Evolutionary conservation across 2,113 vertebrate species (phyloP).

Genomic region (Carlito syrichta): DNA sequence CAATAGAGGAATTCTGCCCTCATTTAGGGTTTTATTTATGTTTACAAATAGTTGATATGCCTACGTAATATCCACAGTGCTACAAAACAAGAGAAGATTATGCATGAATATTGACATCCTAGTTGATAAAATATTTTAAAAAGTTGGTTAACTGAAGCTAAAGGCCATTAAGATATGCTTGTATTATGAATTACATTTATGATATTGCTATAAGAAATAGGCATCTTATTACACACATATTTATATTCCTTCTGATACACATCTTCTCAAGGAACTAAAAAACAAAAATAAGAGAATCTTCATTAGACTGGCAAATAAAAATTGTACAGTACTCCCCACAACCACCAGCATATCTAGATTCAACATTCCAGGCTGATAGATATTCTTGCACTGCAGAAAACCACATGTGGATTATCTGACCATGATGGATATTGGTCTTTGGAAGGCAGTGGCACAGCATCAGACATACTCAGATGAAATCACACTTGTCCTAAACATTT

Average conservation of each 20-base stretch:
- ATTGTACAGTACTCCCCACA: not conserved
- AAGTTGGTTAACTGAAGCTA: not conserved
- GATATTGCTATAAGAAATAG: not conserved
- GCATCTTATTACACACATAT: not conserved
- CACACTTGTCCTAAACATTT: not conserved
- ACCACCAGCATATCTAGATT: not conserved
- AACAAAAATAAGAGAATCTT: not conserved
- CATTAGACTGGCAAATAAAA: constrained; percentile 21
- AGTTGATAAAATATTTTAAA: not conserved
- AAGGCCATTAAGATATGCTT: not conserved
- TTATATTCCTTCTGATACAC: not conserved
- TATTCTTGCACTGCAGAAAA: not conserved
- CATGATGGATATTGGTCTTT: not conserved
- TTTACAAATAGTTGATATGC: constrained; percentile 8
- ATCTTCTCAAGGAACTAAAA: constrained; percentile 66
- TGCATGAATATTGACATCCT: not conserved
- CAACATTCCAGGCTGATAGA: not conserved
- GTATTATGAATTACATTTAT: not conserved
- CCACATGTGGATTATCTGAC: not conserved
- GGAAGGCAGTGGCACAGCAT: not conserved
- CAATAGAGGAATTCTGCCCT: constrained; percentile 17
- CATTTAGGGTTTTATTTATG: constrained; percentile 12
- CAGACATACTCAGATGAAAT: not conserved
- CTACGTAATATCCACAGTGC: not conserved
- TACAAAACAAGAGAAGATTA: not conserved